Conservation (phyloP, 1,140 invertebrate genomes). For the Drosophila yakuba region DNA sequence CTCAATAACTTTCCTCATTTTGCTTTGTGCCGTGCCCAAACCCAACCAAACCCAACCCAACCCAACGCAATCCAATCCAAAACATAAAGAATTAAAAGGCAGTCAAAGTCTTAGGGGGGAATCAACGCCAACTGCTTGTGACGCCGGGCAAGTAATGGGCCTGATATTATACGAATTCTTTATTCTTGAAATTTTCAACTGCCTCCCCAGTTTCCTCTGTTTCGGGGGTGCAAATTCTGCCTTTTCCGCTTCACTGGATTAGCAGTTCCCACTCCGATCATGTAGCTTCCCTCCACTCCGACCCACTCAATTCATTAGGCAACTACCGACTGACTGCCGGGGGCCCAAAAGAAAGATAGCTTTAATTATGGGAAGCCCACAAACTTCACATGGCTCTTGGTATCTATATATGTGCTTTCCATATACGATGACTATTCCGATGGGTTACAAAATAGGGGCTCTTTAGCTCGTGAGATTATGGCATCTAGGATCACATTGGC, state of each 20-base stretch:
- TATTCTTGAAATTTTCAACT: neutral
- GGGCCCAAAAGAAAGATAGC: neutral
- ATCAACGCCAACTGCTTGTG: constrained; percentile 52
- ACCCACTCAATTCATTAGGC: constrained; percentile 29
- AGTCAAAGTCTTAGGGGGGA: constrained; percentile 5
- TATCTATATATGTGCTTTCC: too few relatives aligned
- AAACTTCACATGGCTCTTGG: constrained; percentile 3
- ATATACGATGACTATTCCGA: too few relatives aligned
- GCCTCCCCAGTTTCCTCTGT: neutral
- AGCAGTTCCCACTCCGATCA: constrained; percentile 27
- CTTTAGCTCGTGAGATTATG: too few relatives aligned
- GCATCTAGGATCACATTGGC: too few relatives aligned
- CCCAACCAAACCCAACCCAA: neutral
- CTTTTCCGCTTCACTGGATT: constrained; percentile 57
- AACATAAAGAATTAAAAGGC: neutral
- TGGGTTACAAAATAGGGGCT: too few relatives aligned
- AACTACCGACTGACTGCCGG: constrained; percentile 21
- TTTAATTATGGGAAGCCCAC: constrained; percentile 49
- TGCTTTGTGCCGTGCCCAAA: constrained; percentile 11
- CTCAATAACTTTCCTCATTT: constrained; percentile 61
- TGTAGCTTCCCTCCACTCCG: neutral
- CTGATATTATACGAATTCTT: neutral
- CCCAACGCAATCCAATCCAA: too few relatives aligned
- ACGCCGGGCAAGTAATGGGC: constrained; percentile 37
- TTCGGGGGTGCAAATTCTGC: constrained; percentile 51